Conservation (phyloP, 2,797 vertebrate genomes). For the Schizothorax lantsangensis region DNA sequence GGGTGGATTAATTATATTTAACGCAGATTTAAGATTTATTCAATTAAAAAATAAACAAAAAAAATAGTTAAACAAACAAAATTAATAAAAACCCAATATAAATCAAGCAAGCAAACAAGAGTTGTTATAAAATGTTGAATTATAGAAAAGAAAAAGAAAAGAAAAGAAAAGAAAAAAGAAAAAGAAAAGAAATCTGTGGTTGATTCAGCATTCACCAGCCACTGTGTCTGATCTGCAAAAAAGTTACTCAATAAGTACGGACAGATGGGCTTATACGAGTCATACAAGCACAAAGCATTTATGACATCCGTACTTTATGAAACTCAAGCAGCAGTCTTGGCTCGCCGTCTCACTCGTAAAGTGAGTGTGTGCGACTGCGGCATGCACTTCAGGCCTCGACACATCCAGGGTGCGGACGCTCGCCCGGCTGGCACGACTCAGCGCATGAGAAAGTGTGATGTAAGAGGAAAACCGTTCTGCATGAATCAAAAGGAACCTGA, state of each 20-base stretch:
- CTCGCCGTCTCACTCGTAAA: not conserved
- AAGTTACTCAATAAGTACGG: not conserved
- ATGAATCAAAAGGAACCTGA: not conserved
- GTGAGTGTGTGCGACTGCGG: conserved; percentile 31
- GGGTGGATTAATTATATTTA: not conserved
- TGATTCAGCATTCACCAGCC: not conserved
- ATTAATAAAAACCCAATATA: too few relatives aligned
- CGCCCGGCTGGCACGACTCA: conserved; percentile 20
- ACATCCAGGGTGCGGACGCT: conserved; percentile 53
- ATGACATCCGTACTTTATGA: conserved; percentile 28
- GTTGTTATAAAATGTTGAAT: too few relatives aligned
- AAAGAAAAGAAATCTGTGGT: too few relatives aligned
- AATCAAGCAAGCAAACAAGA: too few relatives aligned
- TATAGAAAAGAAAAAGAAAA: too few relatives aligned
- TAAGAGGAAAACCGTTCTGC: conserved; percentile 35
- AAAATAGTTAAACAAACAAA: too few relatives aligned
- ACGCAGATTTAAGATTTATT: not conserved
- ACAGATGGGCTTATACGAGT: not conserved
- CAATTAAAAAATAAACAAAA: too few relatives aligned
- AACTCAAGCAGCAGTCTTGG: conserved; percentile 29
- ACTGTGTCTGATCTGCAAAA: not conserved
- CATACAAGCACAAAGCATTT: conserved; percentile 2
- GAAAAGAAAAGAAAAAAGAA: too few relatives aligned
- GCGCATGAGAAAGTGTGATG: conserved; percentile 13
- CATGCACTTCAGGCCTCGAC: conserved; percentile 58